A percentile compares a stretch with the other conserved stretches of the same genome.
Conservation (phyloP, 2,888 invertebrate species). For the Drosophila quasianomalipes region DNA sequence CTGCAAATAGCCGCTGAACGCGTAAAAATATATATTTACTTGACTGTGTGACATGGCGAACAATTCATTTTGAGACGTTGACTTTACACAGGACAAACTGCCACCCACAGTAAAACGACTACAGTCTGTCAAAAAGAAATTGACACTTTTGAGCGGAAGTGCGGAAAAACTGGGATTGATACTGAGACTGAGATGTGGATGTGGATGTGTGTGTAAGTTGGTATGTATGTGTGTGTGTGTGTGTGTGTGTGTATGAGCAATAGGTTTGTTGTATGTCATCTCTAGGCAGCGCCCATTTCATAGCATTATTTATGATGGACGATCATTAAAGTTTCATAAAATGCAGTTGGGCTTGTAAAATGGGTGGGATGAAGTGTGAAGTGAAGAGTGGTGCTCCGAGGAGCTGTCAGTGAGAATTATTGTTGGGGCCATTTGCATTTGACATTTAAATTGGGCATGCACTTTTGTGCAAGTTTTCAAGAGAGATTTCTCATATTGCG, state of each 20-base stretch:
- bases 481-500: slow-evolving; percentile 58
- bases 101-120: background rate
- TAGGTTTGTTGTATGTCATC: slow-evolving; percentile 36
- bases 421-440: slow-evolving; percentile 60
- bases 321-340: slow-evolving; percentile 62
- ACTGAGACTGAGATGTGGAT: background rate
- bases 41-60: slow-evolving; percentile 50
- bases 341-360: slow-evolving; percentile 2
- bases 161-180: background rate
- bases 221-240: slow-evolving; percentile 25
- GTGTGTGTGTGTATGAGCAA: slow-evolving; percentile 23
- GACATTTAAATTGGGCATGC: slow-evolving; percentile 65
- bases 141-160: slow-evolving; percentile 51
- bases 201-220: slow-evolving; percentile 12
- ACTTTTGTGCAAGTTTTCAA: slow-evolving; percentile 60
- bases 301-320: slow-evolving; percentile 54
- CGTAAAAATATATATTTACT: slow-evolving; percentile 54
- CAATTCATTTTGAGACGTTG: slow-evolving; percentile 47
- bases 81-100: slow-evolving; percentile 5
- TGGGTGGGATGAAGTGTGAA: background rate
- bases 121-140: slow-evolving; percentile 48
- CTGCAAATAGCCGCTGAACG: slow-evolving; percentile 32
- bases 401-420: slow-evolving; percentile 44
- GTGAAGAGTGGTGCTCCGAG: background rate
- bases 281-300: slow-evolving; percentile 44